These are phyloP conservation scores for Bellardia pandia DNA, from an alignment of 2,888 invertebrate genomes.

Conservation along the genomic window DNA sequence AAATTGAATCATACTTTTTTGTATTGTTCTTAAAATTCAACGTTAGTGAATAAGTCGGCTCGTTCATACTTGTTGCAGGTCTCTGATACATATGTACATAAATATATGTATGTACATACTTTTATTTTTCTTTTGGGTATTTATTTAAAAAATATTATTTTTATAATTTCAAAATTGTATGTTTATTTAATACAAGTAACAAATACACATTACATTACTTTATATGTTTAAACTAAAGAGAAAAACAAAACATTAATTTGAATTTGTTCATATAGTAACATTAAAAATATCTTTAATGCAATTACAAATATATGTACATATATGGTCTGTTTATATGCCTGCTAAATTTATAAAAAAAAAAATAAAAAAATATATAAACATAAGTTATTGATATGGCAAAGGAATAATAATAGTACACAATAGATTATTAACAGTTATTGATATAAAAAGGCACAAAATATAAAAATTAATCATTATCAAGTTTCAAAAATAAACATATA, in stretches of 20 bases:
- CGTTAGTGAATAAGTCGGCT: too few species aligned
- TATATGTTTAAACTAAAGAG: background rate
- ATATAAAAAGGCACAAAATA: slow-evolving; percentile 63
- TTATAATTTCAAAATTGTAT: slow-evolving; percentile 27
- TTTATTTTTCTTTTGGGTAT: background rate
- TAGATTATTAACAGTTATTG: slow-evolving; percentile 29
- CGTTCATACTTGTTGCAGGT: too few species aligned
- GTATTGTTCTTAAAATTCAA: too few species aligned
- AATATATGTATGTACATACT: too few species aligned
- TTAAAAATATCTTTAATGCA: slow-evolving; percentile 66
- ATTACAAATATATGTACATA: slow-evolving; percentile 42
- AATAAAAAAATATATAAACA: slow-evolving; percentile 38
- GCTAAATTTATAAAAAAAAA: slow-evolving; percentile 9
- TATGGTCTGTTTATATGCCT: background rate
- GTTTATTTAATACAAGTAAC: slow-evolving; percentile 16
- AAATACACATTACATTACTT: slow-evolving; percentile 19
- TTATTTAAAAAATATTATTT: slow-evolving; percentile 40
- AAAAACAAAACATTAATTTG: slow-evolving; percentile 45
- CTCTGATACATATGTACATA: too few species aligned
- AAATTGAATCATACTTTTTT: too few species aligned
- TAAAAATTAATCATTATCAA: background rate
- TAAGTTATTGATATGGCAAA: slow-evolving; percentile 56
- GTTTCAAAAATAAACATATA: slow-evolving; percentile 21
- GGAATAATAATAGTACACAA: slow-evolving; percentile 51
- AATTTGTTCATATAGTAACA: slow-evolving; percentile 63